These are phyloP conservation scores for Daboia siamensis DNA, from an alignment of 2,113 vertebrate species.

Conservation along the genomic window DNA sequence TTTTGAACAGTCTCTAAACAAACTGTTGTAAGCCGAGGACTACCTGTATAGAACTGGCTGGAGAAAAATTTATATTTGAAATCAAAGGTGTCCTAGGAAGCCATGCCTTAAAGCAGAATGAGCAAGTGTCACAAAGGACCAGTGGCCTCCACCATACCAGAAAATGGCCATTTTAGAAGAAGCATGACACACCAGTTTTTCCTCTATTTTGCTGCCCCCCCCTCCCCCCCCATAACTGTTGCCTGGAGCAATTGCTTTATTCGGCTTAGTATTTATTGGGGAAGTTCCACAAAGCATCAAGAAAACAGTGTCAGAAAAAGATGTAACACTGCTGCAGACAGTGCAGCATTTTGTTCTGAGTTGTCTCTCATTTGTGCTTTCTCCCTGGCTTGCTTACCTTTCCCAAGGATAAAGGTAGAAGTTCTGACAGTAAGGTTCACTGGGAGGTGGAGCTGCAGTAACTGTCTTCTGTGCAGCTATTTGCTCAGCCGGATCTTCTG, in stretches of 20 bases:
- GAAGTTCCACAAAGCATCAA: neutral
- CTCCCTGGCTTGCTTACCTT: slow-evolving; percentile 58
- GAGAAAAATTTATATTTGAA: neutral
- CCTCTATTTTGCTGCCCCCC: neutral
- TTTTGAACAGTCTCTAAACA: no score
- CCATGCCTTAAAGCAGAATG: neutral
- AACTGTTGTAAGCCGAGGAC: no score
- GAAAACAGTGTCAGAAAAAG: neutral
- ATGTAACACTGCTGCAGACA: neutral
- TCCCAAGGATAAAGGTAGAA: slow-evolving; percentile 66
- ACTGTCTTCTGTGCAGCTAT: slow-evolving; percentile 42
- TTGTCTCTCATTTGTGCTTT: neutral
- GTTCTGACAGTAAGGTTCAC: slow-evolving; percentile 30
- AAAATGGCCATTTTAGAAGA: neutral
- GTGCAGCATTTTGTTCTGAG: neutral
- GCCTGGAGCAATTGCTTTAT: neutral
- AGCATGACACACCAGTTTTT: neutral
- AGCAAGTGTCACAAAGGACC: neutral
- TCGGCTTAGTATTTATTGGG: neutral
- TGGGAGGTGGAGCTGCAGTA: neutral
- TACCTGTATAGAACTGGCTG: neutral
- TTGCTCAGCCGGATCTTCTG: slow-evolving; percentile 55
- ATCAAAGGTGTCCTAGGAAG: neutral
- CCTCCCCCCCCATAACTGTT: neutral
- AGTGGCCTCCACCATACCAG: neutral